A percentile compares a stretch with the other conserved stretches of the same genome.
Evolutionary conservation across 2,113 vertebrate genomes (phyloP).

Genomic region (Charadrius vociferus): DNA sequence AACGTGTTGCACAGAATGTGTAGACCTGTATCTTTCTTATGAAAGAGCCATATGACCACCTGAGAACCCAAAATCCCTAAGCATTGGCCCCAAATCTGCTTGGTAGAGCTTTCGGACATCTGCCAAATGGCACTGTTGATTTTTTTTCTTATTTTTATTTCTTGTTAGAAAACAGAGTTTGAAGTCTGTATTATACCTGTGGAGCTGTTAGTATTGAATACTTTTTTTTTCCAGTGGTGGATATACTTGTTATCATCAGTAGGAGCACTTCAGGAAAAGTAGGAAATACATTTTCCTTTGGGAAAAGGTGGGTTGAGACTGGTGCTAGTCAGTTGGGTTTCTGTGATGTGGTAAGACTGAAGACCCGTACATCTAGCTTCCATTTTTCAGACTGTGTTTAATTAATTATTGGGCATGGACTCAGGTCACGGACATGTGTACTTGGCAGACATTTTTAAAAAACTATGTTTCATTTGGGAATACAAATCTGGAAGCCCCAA

Average conservation of each 20-base stretch:
- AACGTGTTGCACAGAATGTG: neutral
- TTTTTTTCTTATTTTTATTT: neutral
- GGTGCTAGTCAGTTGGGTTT: neutral
- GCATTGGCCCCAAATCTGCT: neutral
- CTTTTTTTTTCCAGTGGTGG: neutral
- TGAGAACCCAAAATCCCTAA: neutral
- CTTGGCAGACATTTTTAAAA: neutral
- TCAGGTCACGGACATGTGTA: neutral
- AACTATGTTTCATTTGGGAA: neutral
- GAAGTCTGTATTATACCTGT: neutral
- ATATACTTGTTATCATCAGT: accelerated
- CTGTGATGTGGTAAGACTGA: neutral
- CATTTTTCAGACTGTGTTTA: neutral
- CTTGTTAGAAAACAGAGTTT: neutral
- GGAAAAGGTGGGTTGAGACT: neutral
- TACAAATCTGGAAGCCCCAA: neutral
- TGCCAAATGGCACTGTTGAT: neutral
- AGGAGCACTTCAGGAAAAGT: neutral
- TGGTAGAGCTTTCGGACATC: neutral
- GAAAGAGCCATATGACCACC: neutral
- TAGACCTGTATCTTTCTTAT: neutral
- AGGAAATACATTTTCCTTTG: neutral
- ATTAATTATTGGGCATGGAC: neutral
- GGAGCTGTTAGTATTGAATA: neutral
- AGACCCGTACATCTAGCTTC: neutral